These are phyloP conservation scores for Anadara kagoshimensis DNA, from an alignment of 1,140 invertebrate species.

Conservation along the genomic window DNA sequence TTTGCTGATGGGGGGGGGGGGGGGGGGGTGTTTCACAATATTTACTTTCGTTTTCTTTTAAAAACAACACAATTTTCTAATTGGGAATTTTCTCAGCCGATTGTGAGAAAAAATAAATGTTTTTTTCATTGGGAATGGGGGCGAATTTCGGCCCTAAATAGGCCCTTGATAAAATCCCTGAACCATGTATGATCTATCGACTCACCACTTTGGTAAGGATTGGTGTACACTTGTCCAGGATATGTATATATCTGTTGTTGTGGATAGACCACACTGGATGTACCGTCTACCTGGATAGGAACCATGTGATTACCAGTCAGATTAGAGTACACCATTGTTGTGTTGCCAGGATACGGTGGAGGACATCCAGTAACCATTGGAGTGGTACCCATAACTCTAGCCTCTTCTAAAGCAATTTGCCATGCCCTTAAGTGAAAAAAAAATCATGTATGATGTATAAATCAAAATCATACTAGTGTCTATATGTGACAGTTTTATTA, in stretches of 20 bases:
- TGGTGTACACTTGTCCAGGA: not conserved
- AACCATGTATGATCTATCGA: not conserved
- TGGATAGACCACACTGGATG: conserved; percentile 24
- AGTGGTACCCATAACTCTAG: conserved; percentile 19
- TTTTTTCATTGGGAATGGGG: no score
- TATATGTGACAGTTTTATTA: not conserved
- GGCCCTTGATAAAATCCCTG: no score
- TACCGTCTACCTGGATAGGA: conserved; percentile 21
- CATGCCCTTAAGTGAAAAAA: conserved; percentile 32
- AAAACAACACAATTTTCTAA: no score
- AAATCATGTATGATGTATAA: not conserved
- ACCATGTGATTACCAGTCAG: conserved; percentile 4
- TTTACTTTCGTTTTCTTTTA: no score
- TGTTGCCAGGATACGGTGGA: conserved; percentile 11
- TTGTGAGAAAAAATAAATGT: no score
- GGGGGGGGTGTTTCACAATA: no score
- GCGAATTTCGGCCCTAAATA: no score
- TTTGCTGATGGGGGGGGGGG: no score
- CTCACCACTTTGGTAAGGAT: not conserved
- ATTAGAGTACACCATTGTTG: not conserved
- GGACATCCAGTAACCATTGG: not conserved
- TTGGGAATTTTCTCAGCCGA: no score
- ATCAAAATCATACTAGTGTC: not conserved
- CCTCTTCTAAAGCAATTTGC: conserved; percentile 44
- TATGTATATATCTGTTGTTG: not conserved